These are phyloP conservation scores for Eurois occulta DNA, from an alignment of 2,888 invertebrate genomes.

Conservation along the genomic window DNA sequence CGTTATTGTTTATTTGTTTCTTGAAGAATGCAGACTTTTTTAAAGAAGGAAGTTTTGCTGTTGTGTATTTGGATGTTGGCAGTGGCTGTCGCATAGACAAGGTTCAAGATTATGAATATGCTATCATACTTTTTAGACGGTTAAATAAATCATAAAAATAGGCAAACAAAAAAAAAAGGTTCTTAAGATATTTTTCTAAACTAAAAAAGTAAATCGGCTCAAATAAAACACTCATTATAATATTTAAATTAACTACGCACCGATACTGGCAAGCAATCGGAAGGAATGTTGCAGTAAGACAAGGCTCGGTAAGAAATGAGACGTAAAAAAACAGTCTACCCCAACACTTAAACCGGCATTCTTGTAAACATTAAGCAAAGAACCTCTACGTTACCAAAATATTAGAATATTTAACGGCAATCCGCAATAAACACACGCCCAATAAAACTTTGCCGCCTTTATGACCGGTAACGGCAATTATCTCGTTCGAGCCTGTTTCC, in stretches of 20 bases:
- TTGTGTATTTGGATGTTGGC: background rate
- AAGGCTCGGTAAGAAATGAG: background rate
- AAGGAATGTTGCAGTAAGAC: background rate
- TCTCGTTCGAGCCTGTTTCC: conserved; percentile 60
- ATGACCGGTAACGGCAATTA: conserved; percentile 66
- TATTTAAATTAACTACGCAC: background rate
- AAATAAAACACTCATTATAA: background rate
- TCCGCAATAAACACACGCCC: conserved; percentile 63
- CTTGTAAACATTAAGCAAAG: conserved; percentile 24
- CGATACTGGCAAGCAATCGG: background rate
- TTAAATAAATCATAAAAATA: background rate
- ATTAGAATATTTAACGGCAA: conserved; percentile 69
- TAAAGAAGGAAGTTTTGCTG: background rate
- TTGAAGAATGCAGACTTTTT: conserved; percentile 14
- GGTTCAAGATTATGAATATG: background rate
- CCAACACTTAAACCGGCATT: conserved; percentile 39
- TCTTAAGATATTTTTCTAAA: background rate
- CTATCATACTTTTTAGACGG: background rate
- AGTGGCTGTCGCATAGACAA: background rate
- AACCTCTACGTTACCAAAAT: conserved; percentile 51
- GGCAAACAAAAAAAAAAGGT: background rate
- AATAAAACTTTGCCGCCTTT: conserved; percentile 63
- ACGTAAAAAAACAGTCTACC: background rate
- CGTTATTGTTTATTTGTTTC: conserved; percentile 50
- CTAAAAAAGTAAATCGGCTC: background rate